phyloP scores from a whole-genome alignment of 2,113 vertebrate genomes.

The Rousettus leschenaultii region DNA sequence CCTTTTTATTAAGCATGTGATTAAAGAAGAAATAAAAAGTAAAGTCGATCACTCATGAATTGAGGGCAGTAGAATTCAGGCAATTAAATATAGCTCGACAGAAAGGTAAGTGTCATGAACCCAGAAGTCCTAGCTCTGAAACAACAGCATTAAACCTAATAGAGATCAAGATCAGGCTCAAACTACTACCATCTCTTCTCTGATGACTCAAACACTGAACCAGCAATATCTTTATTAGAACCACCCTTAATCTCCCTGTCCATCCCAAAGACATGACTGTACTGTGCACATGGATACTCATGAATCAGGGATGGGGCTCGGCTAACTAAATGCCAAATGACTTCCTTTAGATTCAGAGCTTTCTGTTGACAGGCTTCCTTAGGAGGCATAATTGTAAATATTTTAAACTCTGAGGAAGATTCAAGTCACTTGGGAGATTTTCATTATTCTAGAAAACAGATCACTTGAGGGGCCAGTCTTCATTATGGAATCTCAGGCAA shows the following conservation, averaged over 20 bases:
- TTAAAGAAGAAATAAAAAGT: neutral
- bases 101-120: neutral
- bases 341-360: no score
- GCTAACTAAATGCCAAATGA: no score
- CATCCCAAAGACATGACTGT: neutral
- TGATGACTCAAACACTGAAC: neutral
- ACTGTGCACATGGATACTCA: no score
- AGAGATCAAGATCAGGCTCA: neutral
- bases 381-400: no score
- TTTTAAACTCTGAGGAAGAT: neutral
- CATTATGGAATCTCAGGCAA: neutral
- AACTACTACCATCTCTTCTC: neutral
- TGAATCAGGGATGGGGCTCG: no score
- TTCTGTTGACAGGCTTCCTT: no score
- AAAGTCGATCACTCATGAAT: neutral
- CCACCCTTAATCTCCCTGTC: neutral
- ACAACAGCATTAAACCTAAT: neutral
- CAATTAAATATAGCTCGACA: neutral
- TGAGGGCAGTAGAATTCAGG: neutral
- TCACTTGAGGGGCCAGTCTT: neutral
- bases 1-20: neutral
- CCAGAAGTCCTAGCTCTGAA: neutral
- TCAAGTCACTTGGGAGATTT: neutral
- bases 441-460: neutral
- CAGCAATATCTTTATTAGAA: neutral